phyloP scores from a whole-genome alignment of 2,797 vertebrate species.

The Lophura swinhoii region DNA sequence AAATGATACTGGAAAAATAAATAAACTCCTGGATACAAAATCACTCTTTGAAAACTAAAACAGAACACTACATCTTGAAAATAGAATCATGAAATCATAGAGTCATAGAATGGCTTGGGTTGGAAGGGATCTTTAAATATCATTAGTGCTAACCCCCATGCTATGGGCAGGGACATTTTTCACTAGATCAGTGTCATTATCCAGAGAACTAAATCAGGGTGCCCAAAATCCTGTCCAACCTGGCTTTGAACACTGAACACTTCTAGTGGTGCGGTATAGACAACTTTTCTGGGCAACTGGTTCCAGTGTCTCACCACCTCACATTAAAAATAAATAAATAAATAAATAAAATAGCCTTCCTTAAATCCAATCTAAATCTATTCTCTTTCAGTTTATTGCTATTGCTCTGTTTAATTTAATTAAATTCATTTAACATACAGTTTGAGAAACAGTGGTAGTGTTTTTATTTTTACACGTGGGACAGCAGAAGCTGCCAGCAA shows the following conservation, averaged over 20 bases:
- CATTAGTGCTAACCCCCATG: not conserved
- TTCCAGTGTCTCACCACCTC: not conserved
- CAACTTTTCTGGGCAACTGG: not conserved
- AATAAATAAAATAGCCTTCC: not conserved
- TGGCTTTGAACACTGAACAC: not conserved
- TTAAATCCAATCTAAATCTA: not conserved
- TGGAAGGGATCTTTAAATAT: not conserved
- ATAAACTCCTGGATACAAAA: not conserved
- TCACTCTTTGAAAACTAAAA: not conserved
- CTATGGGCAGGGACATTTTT: not conserved
- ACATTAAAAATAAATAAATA: not conserved
- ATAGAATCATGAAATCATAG: not conserved
- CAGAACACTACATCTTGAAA: not conserved
- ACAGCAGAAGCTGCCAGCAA: not conserved
- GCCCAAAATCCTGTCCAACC: not conserved
- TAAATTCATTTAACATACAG: not conserved
- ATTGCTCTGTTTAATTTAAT: constrained; percentile 17
- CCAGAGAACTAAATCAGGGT: not conserved
- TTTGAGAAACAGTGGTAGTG: not conserved
- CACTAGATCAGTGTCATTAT: not conserved
- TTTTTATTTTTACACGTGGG: not conserved
- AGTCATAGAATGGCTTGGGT: not conserved
- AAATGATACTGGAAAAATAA: not conserved
- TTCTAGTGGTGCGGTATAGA: not conserved
- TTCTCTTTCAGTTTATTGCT: not conserved